Evolutionary conservation across 53 echinoderm and acorn worm genomes (phyloP), one percentile per base, ranked within the genome.

Genomic region (Holothuria scabra): DNA sequence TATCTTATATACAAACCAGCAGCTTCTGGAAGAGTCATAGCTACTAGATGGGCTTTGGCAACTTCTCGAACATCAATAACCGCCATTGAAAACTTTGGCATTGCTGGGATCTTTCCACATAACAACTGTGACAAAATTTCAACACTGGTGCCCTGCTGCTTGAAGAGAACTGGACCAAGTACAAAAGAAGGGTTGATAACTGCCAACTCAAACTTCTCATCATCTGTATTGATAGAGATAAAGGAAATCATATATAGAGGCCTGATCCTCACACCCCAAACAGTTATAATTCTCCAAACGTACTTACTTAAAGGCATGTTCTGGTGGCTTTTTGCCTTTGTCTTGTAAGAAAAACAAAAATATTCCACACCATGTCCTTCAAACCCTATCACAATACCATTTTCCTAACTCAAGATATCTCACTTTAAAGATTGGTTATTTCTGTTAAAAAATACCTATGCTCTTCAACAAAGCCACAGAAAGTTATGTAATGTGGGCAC

Each of bases 11-110:
- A 5, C 67, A 66, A 81, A 93, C 93, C 88, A 33, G 66, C 83
- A 11, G 91, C 91, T 66, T 84, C 91, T 26, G 89, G 89, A 25
- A 74, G 23, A n/a, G 89, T 86, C 84, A 94, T 89, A 16, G 94
- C 91, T 25, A 46, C 76, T 14, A 94, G 82, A 49, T 94, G 94
- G 32, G 91, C 88, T 63, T 78, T 83, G 52, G 94, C 94, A 37
- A 94, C 91, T 75, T 94, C 91, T 28, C 94, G 80, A 13, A 94
- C 94, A 84, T 94, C 94, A 20, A 80, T 76, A 12, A 89, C 31
- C 9, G 78, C 57, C 49, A 94, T 44, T 28, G 66, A 69, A 18
- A 94, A 74, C 62, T 85, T 84, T 34, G 91, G 89, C 12, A 89
- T 65, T 3, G 78, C 57, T 21, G 86, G 84, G 23, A 83, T 86